Base-by-base conservation (phyloP, 2,888 invertebrate genomes). In the Fabriciana adippe region DNA sequence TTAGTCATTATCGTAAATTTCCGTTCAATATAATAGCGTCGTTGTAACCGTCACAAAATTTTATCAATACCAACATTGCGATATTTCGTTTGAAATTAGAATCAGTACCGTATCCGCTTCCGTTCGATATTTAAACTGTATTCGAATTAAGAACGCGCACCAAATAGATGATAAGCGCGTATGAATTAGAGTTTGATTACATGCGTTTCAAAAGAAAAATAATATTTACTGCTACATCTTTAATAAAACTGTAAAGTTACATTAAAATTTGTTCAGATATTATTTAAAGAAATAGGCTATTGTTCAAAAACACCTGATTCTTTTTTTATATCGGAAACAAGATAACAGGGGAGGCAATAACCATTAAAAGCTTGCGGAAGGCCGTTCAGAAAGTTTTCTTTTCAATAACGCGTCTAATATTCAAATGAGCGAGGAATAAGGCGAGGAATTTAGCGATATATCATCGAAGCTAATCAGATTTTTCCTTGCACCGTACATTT, bases 381-480 rank as follows among this genome's bases (percentile, higher is more conserved):
- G 87, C 88, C 88, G 78, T 81, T 87, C 86, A 76, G 79, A 87
- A 90, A 91, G 85, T 90, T 92, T 90, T 86, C 90, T 90, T 92
- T 92, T 92, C 92, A 92, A 92, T 92, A 92, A 91, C 89, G 90
- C 90, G 88, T 91, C 90, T 90, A 89, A 92, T 92, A 92, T 92
- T 92, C 91, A 92, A 92, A 92, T 92, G 89, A 90, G 86, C 86
- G 82, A 59, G 85, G 84, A 88, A 85, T 87, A 88, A 89, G 84
- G 88, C 87, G 89, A 79, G 82, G 86, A 85, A 89, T 88, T 78
- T 77, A 76, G 84, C 92, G 83, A 90, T 92, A 91, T 91, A 91
- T 92, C 92, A 92, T 92, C 84, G 83, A 78, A 84, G 88, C 86
- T 88, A 89, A 89, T 89, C 90, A 89, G 88, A 89, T 89, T 89